Evolutionary conservation across 2,888 invertebrate species (phyloP), one percentile per base, ranked within the genome.

Genomic region (Saturnia pavonia): DNA sequence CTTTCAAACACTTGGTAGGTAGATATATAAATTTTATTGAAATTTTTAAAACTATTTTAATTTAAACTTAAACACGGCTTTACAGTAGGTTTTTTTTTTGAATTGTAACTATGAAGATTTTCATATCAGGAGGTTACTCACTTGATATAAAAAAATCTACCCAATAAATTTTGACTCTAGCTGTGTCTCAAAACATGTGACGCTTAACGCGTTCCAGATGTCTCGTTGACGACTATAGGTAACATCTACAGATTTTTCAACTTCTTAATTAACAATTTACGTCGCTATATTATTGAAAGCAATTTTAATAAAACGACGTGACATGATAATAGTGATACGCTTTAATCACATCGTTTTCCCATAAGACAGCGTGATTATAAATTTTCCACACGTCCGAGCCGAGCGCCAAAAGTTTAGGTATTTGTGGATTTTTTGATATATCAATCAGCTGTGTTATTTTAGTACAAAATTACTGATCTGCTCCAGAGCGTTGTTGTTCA

Each of bases 401-500:
- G 65, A n/a, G 40, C 22, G 65, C 65, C 65, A 65, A 65, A 40
- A 65, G 9, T 40, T 40, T 65, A 65, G 65, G 65, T 65, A 65
- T 65, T 65, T 65, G 65, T 40, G 40, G 40, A 40, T 40, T 65
- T 65, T 65, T 65, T 34, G 65, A 65, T 65, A 67, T 66, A 54
- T 70, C 51, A 42, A 70, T 70, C 70, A 51, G 66, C 66, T 25
- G 65, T 65, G 65, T 70, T 70, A 67, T 70, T 70, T 70, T 42
- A 67, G 70, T 40, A n/a, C 40, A 65, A 65, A 16, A 40, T 65
- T 65, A 65, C 65, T 19, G 34, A 22, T 40, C 65, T 40, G 40
- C 19, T 34, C 19, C n/a, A n/a, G 34, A n/a, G 19, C 65, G n/a
- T 40, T 25, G 63, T 34, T 40, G 65, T 65, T 65, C 65, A 65